Base-by-base conservation (phyloP, 2,797 vertebrate genomes). In the Harpagifer antarcticus region DNA sequence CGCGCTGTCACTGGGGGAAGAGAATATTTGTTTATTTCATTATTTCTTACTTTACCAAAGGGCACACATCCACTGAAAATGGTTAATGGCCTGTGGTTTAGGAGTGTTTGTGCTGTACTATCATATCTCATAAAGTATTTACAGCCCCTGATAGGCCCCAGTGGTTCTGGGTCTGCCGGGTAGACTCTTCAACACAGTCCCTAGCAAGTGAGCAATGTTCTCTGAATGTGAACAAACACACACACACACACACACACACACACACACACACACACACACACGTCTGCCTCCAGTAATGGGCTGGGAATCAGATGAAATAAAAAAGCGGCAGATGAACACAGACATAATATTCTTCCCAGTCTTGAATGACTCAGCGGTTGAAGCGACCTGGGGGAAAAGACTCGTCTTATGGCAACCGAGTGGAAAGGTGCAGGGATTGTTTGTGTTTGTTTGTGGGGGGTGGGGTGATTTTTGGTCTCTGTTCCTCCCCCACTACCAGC, bases 61-160 rank as follows among this genome's bases (percentile, higher is more conserved):
- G 89, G 89, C 90, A 88, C 76, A 85, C 69, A 90, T 89, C 87
- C 83, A 81, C 84, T 81, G 86, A 87, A 93, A 89, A 91, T 68
- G 83, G 87, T 87, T 92, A 90, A 92, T 90, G 91, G 92, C 90
- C 93, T 91, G 90, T 87, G 92, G 91, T 91, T 86, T 87, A 91
- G 87, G 84, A 90, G 86, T 92, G 89, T 92, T 89, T 92, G 91
- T 89, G 92, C 89, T 89, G 86, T 79, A 80, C 91, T 83, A 92
- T 93, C 93, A 93, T 90, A 90, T 91, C 92, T 93, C 91, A 93
- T 93, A 87, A 92, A 93, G 89, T 92, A 92, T 93, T 93, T 93
- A 93, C 91, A 87, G 90, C 84, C 69, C 49, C 86, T 89, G 89
- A 91, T 93, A 85, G 90, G 91, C 90, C 92, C 91, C 92, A 81